Conservation (phyloP, 1,140 invertebrate genomes). For the Heliconius hewitsoni region DNA sequence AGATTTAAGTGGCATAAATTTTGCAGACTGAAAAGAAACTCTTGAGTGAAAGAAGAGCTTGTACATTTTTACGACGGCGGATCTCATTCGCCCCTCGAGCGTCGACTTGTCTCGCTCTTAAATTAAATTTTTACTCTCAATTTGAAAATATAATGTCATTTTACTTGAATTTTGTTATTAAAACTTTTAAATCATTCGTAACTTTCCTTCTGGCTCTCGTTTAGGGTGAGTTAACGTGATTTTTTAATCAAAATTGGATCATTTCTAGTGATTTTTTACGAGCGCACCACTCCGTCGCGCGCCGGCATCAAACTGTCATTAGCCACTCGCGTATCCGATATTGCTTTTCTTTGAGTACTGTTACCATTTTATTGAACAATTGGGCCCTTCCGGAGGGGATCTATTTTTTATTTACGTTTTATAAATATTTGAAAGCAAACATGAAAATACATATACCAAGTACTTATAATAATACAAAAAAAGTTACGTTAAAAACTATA, state of each 20-base stretch:
- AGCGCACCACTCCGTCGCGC: constrained; percentile 59
- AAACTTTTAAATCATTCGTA: constrained; percentile 82
- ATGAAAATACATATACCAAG: background rate
- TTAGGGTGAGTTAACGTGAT: constrained; percentile 72
- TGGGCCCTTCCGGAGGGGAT: constrained; percentile 48
- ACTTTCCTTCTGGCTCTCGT: constrained; percentile 62
- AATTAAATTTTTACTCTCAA: constrained; percentile 83
- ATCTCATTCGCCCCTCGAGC: constrained; percentile 77
- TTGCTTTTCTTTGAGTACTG: constrained; percentile 77
- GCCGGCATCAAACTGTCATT: constrained; percentile 76
- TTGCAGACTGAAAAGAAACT: constrained; percentile 78
- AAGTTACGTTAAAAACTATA: background rate
- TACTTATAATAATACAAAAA: background rate
- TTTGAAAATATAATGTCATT: constrained; percentile 83
- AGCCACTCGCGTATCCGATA: constrained; percentile 78
- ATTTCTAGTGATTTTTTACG: constrained; percentile 80
- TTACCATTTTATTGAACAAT: constrained; percentile 73
- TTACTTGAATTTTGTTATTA: constrained; percentile 82
- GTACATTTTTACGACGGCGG: constrained; percentile 78
- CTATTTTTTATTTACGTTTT: constrained; percentile 25
- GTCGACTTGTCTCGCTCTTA: constrained; percentile 80
- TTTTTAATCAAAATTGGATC: constrained; percentile 81
- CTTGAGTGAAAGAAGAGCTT: constrained; percentile 75
- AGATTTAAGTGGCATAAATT: constrained; percentile 79
- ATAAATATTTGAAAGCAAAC: background rate